These are phyloP conservation scores for Drosophila paucipuncta DNA, from an alignment of 2,888 invertebrate species.

Conservation along the genomic window DNA sequence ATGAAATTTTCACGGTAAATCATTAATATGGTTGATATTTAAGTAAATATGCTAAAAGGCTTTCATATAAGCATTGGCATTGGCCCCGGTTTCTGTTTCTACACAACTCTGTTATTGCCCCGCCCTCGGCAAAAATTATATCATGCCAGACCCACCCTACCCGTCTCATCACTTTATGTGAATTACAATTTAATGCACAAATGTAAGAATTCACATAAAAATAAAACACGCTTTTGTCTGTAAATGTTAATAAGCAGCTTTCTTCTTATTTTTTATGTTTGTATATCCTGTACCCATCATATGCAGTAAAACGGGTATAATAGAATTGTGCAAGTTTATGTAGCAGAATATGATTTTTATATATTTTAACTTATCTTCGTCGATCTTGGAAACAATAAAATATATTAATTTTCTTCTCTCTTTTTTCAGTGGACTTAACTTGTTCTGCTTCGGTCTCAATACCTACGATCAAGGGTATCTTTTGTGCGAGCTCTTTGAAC, in stretches of 20 bases:
- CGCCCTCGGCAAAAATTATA: neutral
- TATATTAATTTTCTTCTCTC: neutral
- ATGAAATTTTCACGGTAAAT: constrained; percentile 74
- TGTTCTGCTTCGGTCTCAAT: neutral
- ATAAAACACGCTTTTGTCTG: constrained; percentile 28
- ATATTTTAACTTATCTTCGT: neutral
- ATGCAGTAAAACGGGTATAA: neutral
- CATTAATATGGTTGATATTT: constrained; percentile 76
- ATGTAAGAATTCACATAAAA: constrained; percentile 64
- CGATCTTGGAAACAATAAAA: neutral
- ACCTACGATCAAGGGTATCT: neutral
- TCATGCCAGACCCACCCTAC: neutral
- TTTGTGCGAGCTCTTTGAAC: too few relatives aligned
- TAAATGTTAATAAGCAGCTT: constrained; percentile 57
- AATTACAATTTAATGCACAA: constrained; percentile 64
- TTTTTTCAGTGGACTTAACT: neutral
- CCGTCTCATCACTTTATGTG: constrained; percentile 29
- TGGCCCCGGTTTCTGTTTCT: constrained; percentile 4
- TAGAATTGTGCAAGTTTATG: neutral
- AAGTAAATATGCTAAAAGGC: constrained; percentile 77
- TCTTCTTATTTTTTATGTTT: constrained; percentile 37
- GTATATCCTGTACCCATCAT: neutral
- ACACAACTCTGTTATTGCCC: neutral
- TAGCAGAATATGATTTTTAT: too few relatives aligned
- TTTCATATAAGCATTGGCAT: constrained; percentile 60